A percentile compares a stretch with the other conserved stretches of the same genome.
Conservation (phyloP, 2,113 vertebrate genomes). For the Dipodomys stephensi region DNA sequence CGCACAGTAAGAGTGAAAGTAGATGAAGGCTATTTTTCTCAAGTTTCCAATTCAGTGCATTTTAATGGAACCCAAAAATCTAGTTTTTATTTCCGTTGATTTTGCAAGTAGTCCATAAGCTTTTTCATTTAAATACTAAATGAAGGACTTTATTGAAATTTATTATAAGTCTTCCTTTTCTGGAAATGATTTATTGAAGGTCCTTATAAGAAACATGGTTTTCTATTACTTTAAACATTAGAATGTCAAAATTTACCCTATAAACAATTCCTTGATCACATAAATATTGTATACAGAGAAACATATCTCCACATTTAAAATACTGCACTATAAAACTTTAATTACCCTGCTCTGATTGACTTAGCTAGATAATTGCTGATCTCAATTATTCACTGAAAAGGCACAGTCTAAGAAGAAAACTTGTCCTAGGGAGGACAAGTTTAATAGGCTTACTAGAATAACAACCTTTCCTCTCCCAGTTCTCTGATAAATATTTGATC, state of each 20-base stretch:
- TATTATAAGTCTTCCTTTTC: background rate
- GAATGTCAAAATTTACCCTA: background rate
- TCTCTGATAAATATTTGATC: background rate
- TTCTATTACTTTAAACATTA: slow-evolving; percentile 24
- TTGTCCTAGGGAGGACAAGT: background rate
- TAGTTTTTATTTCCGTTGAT: background rate
- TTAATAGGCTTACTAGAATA: background rate
- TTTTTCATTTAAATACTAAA: background rate
- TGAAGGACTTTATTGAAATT: background rate
- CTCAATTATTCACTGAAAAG: slow-evolving; percentile 20
- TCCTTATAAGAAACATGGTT: background rate
- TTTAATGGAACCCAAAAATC: background rate
- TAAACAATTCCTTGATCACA: background rate
- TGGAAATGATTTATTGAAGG: background rate
- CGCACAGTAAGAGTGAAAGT: background rate
- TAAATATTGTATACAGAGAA: slow-evolving; percentile 25
- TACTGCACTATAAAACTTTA: slow-evolving; percentile 6
- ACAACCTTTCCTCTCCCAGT: background rate
- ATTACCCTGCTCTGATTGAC: slow-evolving; percentile 32
- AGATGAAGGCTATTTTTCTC: background rate
- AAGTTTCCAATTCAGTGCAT: background rate
- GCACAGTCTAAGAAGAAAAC: background rate
- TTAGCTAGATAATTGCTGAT: slow-evolving; percentile 40
- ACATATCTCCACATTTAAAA: slow-evolving; percentile 17
- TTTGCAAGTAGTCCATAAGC: background rate